Evolutionary conservation across 2,113 vertebrate genomes (phyloP), one percentile per base, ranked within the genome.

Genomic region (Setophaga coronata): DNA sequence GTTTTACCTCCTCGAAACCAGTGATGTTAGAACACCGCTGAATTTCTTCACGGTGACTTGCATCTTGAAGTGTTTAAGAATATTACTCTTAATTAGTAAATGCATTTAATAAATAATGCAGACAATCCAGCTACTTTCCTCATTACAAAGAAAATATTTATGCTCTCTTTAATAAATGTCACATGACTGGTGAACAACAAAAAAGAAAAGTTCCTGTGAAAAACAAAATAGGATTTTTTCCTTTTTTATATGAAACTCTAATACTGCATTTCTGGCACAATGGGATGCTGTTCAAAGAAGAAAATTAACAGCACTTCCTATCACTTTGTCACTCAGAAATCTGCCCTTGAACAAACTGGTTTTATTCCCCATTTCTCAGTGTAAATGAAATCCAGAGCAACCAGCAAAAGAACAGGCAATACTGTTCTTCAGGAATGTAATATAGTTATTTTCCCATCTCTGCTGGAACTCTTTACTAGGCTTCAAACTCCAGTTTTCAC

Each of bases 361-460:
- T 93, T 93, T 93, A 90, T 92, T 81, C 36, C 47, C 47, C 58
- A 17, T 67, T 47, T 73, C 62, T 73, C 70, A 43, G 36, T 82
- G 26, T 51, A 78, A 85, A 92, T 43, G 40, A 89, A 91, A 90
- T 89, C 80, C 89, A 95, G 94, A 92, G 28, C 38, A 70, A 40
- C 31, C 21, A 95, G 56, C 16, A 86, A 72, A 80, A 74, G 13
- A 81, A 43, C 31, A 64, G 38, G 38, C 42, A 94, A 34, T 40
- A 11, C 13, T 73, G 12, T 56, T 34, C 48, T 76, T 10, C 21
- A 64, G 21, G 40, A 95, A 80, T 42, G 4, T 66, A 48, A 57
- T 76, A 42, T 15, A 53, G 66, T 47, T 66, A 79, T 28, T 80
- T 94, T 94, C 58, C 42, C 15, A 33, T 62, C 19, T 76, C 64